Base-by-base conservation (phyloP, 2,888 invertebrate genomes). In the Aphelenchoides bicaudatus region DNA sequence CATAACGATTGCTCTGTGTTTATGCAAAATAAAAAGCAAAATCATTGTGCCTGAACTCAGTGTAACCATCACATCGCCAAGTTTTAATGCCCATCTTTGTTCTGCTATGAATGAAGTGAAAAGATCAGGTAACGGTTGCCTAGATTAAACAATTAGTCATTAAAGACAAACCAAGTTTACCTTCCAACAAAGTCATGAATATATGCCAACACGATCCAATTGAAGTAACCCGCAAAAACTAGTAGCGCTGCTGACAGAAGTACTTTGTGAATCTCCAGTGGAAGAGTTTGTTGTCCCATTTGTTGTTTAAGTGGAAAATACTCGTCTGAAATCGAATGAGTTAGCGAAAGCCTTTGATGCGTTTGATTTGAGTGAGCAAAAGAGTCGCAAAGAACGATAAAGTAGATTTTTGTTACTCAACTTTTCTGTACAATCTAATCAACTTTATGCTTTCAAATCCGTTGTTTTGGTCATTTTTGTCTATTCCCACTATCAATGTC, bases 131-230 rank as follows among this genome's bases (percentile, higher is more conserved):
- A 73, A 48, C 4, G 72, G 63, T 6, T 49, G 51, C 31, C 68
- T 68, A 46, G 19, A 71, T 58, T 10, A 2, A n/a, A n/a, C n/a
- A n/a, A n/a, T 1, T 5, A 57, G 10, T 16, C 1, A 13, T 28
- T 1, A 6, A 47, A 49, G 21, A 53, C 13, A 30, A 27, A 19
- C 8, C 59, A 19, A 25, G 48, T 64, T 25, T 25, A 74, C 74
- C 78, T 59, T 3, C 74, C 73, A 37, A 74, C 73, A 56, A 68
- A 68, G 55, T 77, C 77, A 56, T 77, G 77, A n/a, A 76, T 75
- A 51, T 71, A 74, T 29, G 75, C 72, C 10, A 77, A 62, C 3
- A 74, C 75, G 8, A 73, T 70, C 77, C 76, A 78, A 58, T 77
- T 77, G 23, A 70, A 68, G 28, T 74, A 38, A 1, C 73, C 75